These are phyloP conservation scores for Myotis lucifugus DNA, from an alignment of 2,113 vertebrate genomes.

Conservation along the genomic window DNA sequence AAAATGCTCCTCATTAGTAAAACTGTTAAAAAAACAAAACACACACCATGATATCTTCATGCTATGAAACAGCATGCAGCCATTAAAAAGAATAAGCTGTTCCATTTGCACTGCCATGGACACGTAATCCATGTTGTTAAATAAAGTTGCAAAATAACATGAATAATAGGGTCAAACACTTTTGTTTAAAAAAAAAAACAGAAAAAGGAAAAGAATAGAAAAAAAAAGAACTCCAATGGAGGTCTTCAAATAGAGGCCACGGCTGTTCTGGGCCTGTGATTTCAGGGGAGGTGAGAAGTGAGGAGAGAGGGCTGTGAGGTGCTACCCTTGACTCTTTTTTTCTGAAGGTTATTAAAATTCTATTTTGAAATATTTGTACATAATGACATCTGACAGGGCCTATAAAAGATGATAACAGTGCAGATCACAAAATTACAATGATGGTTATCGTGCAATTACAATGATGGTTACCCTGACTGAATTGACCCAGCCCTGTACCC, in stretches of 20 bases:
- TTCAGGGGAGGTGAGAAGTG: neutral
- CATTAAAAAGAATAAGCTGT: neutral
- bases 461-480: no score
- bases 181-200: neutral
- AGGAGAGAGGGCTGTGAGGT: neutral
- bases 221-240: neutral
- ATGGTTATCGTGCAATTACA: neutral
- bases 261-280: neutral
- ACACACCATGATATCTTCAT: neutral
- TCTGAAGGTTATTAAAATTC: neutral
- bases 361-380: constrained; percentile 15
- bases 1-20: neutral
- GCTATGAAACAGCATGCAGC: neutral
- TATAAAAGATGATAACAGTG: neutral
- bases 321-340: neutral
- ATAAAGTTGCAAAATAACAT: neutral
- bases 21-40: neutral
- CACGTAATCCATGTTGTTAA: neutral
- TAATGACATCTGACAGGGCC: neutral
- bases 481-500: neutral
- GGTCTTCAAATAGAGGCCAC: neutral
- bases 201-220: neutral
- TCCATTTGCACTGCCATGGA: neutral
- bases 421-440: neutral
- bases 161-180: neutral